These are phyloP conservation scores for Schizotus pectinicornis DNA, from an alignment of 2,888 invertebrate genomes.

Conservation along the genomic window DNA sequence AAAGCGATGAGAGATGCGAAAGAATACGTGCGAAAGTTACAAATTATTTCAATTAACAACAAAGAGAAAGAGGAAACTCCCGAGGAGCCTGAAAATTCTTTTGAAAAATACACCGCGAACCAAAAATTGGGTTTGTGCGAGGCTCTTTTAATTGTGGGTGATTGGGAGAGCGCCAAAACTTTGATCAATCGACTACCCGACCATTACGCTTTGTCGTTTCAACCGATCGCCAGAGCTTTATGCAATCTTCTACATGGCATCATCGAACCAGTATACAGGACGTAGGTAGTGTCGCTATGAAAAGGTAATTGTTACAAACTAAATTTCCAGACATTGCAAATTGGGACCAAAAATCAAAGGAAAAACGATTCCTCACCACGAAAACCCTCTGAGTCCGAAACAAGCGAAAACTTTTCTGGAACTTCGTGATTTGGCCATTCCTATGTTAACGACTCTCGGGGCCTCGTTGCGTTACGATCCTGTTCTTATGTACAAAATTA, in stretches of 20 bases:
- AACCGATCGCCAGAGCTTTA: constrained; percentile 78
- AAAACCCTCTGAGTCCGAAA: constrained; percentile 67
- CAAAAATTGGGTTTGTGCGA: constrained; percentile 95
- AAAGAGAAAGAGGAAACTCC: constrained; percentile 75
- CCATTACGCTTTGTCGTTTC: constrained; percentile 77
- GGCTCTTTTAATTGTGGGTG: constrained; percentile 85
- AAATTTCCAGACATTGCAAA: constrained; percentile 70
- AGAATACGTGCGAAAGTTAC: constrained; percentile 87
- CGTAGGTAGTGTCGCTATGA: constrained; percentile 60
- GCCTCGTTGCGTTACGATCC: constrained; percentile 88
- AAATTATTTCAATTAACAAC: constrained; percentile 80
- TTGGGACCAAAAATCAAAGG: constrained; percentile 75
- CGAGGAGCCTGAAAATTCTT: constrained; percentile 73
- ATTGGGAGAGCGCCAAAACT: constrained; percentile 85
- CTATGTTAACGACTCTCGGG: constrained; percentile 85
- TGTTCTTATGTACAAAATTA: constrained; percentile 87
- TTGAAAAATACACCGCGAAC: constrained; percentile 71
- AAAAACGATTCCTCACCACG: constrained; percentile 60
- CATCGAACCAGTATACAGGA: constrained; percentile 86
- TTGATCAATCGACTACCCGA: constrained; percentile 85
- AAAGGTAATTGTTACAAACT: constrained; percentile 10
- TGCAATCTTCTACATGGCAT: constrained; percentile 82
- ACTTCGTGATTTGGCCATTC: constrained; percentile 77
- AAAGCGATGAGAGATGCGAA: constrained; percentile 82
- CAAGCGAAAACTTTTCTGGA: constrained; percentile 74